Conservation (phyloP, 1,140 invertebrate genomes). For the Drosophila funebris region DNA sequence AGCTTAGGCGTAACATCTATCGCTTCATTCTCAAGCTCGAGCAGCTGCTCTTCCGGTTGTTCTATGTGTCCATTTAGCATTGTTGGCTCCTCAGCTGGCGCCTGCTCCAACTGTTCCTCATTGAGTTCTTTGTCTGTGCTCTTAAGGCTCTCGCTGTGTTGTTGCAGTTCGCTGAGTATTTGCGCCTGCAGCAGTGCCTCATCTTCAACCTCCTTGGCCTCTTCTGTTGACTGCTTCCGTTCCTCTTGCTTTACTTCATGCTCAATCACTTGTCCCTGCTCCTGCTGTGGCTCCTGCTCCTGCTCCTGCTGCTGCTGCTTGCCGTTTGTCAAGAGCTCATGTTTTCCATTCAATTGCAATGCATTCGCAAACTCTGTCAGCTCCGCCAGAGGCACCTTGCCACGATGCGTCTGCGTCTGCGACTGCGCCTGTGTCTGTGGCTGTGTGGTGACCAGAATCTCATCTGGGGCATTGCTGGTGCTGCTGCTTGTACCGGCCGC, state of each 20-base stretch:
- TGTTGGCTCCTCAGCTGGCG: constrained; percentile 15
- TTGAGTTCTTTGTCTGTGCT: not conserved
- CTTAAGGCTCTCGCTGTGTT: constrained; percentile 53
- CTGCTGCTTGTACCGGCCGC: constrained; percentile 45
- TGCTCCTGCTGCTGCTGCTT: constrained; percentile 23
- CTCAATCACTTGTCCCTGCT: not conserved
- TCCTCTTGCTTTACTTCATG: not conserved
- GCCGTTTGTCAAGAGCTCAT: constrained; percentile 44
- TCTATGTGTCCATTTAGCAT: constrained; percentile 49
- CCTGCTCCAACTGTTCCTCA: constrained; percentile 8
- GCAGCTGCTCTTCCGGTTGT: constrained; percentile 5
- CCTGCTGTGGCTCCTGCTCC: not conserved
- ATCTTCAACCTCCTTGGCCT: constrained; percentile 31
- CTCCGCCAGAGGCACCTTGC: constrained; percentile 34
- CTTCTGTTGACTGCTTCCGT: too few relatives aligned
- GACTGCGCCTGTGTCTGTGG: constrained; percentile 36
- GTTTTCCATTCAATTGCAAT: constrained; percentile 51
- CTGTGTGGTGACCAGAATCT: constrained; percentile 42
- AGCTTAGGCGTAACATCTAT: not conserved
- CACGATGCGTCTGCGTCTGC: constrained; percentile 29
- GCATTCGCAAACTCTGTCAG: constrained; percentile 38
- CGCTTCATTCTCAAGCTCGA: constrained; percentile 4
- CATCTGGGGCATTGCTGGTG: constrained; percentile 22
- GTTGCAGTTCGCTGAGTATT: constrained; percentile 70
- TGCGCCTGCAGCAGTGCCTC: constrained; percentile 61